Conservation (phyloP, 2,888 invertebrate genomes). For the Empis stercorea region DNA sequence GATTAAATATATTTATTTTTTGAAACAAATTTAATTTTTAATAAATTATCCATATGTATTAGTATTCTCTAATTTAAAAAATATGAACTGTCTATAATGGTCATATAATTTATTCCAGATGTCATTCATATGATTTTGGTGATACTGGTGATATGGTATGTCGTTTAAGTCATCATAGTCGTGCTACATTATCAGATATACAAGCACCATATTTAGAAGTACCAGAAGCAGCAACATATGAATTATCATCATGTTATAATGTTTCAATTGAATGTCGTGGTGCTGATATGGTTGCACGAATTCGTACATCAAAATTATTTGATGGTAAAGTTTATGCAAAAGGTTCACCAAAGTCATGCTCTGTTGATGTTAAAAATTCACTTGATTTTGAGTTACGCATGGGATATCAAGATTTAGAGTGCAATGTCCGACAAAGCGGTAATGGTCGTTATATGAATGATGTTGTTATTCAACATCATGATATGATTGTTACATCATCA, state of each 20-base stretch:
- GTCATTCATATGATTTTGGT: slow-evolving; percentile 89
- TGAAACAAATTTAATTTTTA: too few species aligned
- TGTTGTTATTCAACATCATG: slow-evolving; percentile 90
- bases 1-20: too few species aligned
- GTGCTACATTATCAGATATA: slow-evolving; percentile 75
- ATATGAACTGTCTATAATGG: too few species aligned
- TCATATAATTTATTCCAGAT: too few species aligned
- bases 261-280: slow-evolving; percentile 83
- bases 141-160: slow-evolving; percentile 90
- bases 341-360: slow-evolving; percentile 83
- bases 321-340: slow-evolving; percentile 92
- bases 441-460: slow-evolving; percentile 80
- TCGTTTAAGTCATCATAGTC: slow-evolving; percentile 78
- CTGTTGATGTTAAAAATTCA: slow-evolving; percentile 74
- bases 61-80: too few species aligned
- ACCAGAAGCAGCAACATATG: slow-evolving; percentile 81
- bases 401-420: slow-evolving; percentile 84
- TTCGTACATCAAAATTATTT: slow-evolving; percentile 82
- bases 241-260: slow-evolving; percentile 84
- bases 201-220: slow-evolving; percentile 82
- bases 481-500: slow-evolving; percentile 86
- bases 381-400: slow-evolving; percentile 82
- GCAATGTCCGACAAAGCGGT: slow-evolving; percentile 79
- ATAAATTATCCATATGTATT: too few species aligned
- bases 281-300: slow-evolving; percentile 83